Evolutionary conservation across 2,113 vertebrate genomes (phyloP).

Genomic region (Cettia cetti): DNA sequence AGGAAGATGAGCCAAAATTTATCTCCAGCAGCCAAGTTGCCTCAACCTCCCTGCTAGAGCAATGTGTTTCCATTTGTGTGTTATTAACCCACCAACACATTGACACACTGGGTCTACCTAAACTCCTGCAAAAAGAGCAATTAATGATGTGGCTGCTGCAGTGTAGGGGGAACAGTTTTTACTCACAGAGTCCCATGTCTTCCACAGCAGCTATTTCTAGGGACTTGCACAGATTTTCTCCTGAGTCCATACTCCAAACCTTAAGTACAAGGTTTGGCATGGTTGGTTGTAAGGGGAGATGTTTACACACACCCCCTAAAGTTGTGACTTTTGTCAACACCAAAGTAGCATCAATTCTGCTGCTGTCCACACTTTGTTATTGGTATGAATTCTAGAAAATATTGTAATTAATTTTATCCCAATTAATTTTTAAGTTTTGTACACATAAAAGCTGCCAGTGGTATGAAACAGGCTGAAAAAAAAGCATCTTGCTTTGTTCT

Average conservation of each 20-base stretch:
- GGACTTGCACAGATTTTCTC: not conserved
- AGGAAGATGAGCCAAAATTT: not conserved
- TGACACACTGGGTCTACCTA: not conserved
- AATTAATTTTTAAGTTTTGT: not conserved
- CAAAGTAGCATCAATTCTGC: not conserved
- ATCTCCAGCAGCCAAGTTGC: not conserved
- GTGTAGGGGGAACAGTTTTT: not conserved
- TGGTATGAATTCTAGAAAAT: not conserved
- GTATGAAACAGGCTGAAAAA: not conserved
- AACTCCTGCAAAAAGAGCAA: not conserved
- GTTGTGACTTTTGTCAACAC: not conserved
- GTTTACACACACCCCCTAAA: fast-evolving
- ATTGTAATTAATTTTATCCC: fast-evolving
- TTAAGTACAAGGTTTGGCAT: not conserved
- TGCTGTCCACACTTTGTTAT: not conserved
- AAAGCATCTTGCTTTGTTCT: not conserved
- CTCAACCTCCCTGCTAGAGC: not conserved
- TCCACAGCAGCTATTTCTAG: not conserved
- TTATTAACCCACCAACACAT: not conserved
- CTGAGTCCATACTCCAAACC: not conserved
- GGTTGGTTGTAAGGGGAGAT: not conserved
- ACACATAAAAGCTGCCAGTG: not conserved
- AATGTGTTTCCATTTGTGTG: not conserved
- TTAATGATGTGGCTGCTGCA: not conserved
- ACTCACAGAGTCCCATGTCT: fast-evolving